phyloP scores from a whole-genome alignment of 2,113 vertebrate species.

The Salvelinus alpinus region DNA sequence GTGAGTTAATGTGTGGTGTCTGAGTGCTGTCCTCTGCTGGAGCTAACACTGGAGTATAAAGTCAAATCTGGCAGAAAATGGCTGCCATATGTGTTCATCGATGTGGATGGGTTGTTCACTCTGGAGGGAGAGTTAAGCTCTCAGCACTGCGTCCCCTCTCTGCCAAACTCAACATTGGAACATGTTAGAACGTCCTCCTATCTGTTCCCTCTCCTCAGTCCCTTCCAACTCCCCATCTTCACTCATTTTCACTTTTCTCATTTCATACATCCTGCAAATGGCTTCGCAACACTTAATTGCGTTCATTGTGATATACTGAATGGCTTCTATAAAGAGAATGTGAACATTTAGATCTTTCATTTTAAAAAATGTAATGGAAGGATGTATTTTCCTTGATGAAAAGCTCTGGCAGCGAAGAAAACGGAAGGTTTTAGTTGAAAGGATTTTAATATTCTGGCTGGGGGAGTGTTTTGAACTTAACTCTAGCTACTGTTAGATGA shows the following conservation, averaged over 20 bases:
- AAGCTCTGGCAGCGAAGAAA: conserved; percentile 9
- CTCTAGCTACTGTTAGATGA: too few relatives aligned
- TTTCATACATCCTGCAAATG: conserved; percentile 32
- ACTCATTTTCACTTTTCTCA: conserved; percentile 24
- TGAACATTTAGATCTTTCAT: conserved; percentile 27
- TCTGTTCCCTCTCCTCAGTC: conserved; percentile 8
- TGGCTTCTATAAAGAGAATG: neutral
- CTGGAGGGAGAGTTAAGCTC: conserved; percentile 61
- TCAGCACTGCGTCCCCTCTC: conserved; percentile 43
- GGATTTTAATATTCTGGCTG: neutral
- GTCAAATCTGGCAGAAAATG: conserved; percentile 54
- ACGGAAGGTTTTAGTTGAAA: conserved; percentile 24
- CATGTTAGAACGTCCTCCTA: neutral
- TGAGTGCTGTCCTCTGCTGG: conserved; percentile 6
- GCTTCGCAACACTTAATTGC: conserved; percentile 41
- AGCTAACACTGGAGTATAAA: conserved; percentile 14
- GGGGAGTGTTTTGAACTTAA: conserved; percentile 20
- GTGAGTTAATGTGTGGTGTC: too few relatives aligned
- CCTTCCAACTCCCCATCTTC: conserved; percentile 2
- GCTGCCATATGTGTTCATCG: conserved; percentile 59
- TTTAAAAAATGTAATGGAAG: conserved; percentile 4
- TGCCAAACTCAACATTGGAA: conserved; percentile 57
- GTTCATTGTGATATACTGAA: conserved; percentile 5
- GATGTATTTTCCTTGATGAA: conserved; percentile 13
- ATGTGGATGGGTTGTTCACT: conserved; percentile 49